Evolutionary conservation across 64 coral and sea anemone species (phyloP), one percentile per base, ranked within the genome.

Genomic region (Porites australiensis): DNA sequence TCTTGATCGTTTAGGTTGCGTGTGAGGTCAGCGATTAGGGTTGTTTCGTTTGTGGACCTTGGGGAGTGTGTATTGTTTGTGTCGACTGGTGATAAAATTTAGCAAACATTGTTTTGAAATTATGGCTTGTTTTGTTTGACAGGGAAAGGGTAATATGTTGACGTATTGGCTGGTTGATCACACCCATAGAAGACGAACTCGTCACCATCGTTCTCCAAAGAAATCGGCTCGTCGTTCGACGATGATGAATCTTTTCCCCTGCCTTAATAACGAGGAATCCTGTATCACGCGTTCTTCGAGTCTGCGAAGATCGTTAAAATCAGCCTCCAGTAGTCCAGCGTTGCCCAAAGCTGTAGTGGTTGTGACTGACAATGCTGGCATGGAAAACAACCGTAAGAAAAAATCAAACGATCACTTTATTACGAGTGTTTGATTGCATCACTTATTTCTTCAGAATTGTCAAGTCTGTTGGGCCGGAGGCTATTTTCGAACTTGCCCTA

Each of bases 91-190:
- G 27, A 37, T 37, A 37, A 37, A 37, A 37, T 27, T 72, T 9
- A 72, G 9, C 69, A 72, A 23, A 20, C 12, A 2, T 21, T 80
- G 1, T 1, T 23, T n/a, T 61, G 70, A 44, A 6, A 73, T 46
- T 46, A 44, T 3, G 11, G 43, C 70, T 48, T 89, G n/a, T 20
- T 37, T 70, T 8, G 22, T 54, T 43, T 75, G 8, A 23, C 37
- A 91, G 89, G 89, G 89, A 22, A 91, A 91, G 47, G 89, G 89
- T 18, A 75, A 83, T 19, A 68, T 83, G 4, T 19, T 46, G 19
- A 91, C 89, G 7, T 91, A 64, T 52, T 91, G 89, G 89, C 65
- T 91, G 20, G 49, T 69, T 10, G 81, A 84, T 68, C 23, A 47
- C n/a, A 2, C 8, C 18, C 81, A 53, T 21, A 68, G 63, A 84